Percentiles rank a stretch among this genome's conserved stretches.
Evolutionary conservation across 2,797 vertebrate species (phyloP).

Genomic region (Fundulus diaphanus): DNA sequence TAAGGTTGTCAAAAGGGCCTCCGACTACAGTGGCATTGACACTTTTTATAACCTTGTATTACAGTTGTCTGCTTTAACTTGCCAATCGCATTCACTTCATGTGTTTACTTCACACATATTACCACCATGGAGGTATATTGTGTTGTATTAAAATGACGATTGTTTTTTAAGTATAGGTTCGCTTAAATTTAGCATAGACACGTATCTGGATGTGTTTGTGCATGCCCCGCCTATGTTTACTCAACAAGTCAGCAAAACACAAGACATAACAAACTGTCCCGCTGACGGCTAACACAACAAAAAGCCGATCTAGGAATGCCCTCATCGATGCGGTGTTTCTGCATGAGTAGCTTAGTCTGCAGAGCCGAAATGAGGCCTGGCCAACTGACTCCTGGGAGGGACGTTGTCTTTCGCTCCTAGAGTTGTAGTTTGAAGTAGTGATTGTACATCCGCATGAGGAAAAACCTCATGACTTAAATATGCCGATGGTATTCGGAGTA

Average conservation of each 20-base stretch:
- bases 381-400: slow-evolving; percentile 37
- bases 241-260: slow-evolving; percentile 32
- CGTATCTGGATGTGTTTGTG: slow-evolving; percentile 4
- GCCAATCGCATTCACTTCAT: background rate
- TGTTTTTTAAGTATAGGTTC: background rate
- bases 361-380: slow-evolving; percentile 54
- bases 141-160: slow-evolving; percentile 12
- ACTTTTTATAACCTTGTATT: background rate
- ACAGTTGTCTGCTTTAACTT: background rate
- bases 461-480: background rate
- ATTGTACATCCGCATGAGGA: background rate
- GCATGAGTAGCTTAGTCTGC: slow-evolving; percentile 51
- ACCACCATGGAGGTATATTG: background rate
- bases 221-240: slow-evolving; percentile 28
- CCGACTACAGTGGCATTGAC: background rate
- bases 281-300: slow-evolving; percentile 44
- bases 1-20: background rate
- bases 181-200: slow-evolving; percentile 11
- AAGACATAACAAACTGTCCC: slow-evolving; percentile 71
- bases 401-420: background rate
- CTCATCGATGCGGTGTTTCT: slow-evolving; percentile 50
- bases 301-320: slow-evolving; percentile 53
- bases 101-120: background rate
- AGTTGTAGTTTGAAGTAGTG: background rate
- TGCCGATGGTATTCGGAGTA: background rate